Percentiles rank a stretch among this genome's conserved stretches.
Evolutionary conservation across 2,797 vertebrate species (phyloP).

Genomic region (Myotis myotis): DNA sequence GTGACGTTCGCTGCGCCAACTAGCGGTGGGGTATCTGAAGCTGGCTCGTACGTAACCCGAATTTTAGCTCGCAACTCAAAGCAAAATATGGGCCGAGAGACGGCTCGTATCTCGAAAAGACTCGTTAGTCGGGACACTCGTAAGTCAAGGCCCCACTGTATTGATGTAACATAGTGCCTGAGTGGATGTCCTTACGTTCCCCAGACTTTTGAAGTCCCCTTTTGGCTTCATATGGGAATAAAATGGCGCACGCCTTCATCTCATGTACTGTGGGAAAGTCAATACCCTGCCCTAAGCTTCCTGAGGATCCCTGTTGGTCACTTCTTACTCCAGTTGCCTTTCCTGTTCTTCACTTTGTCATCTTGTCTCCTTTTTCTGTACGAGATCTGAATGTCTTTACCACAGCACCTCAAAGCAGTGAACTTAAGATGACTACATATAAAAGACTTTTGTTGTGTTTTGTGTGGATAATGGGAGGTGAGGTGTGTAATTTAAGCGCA

Average conservation of each 20-base stretch:
- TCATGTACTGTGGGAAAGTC: not conserved
- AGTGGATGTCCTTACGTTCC: not conserved
- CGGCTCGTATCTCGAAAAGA: no score
- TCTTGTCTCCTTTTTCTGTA: not conserved
- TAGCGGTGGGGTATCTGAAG: no score
- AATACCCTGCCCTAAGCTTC: not conserved
- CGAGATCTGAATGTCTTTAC: not conserved
- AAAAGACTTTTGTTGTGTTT: not conserved
- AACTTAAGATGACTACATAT: not conserved
- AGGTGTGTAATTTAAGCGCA: not conserved
- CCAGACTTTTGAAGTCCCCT: not conserved
- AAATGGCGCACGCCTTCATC: not conserved
- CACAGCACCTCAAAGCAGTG: not conserved
- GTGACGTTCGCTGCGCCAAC: no score
- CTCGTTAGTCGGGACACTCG: no score
- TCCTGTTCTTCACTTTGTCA: not conserved
- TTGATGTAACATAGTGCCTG: not conserved
- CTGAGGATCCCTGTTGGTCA: not conserved
- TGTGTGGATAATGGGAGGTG: not conserved
- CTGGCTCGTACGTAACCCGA: no score
- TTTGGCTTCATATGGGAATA: not conserved
- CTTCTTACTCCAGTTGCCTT: not conserved
- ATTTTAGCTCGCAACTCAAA: no score
- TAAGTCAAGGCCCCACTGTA: not conserved
- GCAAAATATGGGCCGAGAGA: no score